Evolutionary conservation across 2,797 vertebrate species (phyloP), one percentile per base, ranked within the genome.

Genomic region (Coregonus ussuriensis): DNA sequence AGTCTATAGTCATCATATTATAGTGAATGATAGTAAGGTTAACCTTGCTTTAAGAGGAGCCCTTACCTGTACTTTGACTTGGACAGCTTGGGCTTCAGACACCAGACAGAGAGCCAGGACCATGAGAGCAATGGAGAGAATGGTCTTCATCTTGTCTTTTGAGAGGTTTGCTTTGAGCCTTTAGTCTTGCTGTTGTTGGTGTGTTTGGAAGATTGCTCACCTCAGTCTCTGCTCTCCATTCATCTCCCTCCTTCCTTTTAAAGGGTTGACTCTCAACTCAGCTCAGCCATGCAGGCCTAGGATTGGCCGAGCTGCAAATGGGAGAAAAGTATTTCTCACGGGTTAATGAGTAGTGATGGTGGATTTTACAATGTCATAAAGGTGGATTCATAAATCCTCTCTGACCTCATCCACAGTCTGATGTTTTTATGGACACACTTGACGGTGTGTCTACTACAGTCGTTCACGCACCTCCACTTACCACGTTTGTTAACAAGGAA

Each of bases 341-440:
- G 80, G 94, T 95, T 93, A 95, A 95, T 94, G 78, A 92, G 82
- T 93, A 91, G 78, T 83, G 53, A 79, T 9, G 33, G 35, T 75
- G 59, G 18, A 74, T 77, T 91, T 93, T 90, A 92, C 81, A 68
- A 76, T 75, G 78, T 71, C 66, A 83, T 92, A 92, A 93, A 92
- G 56, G 21, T 5, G 31, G 82, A 86, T 90, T 90, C 86, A 93
- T 93, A 93, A 93, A 93, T 92, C 82, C 73, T 35, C 73, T 85
- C 63, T 87, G 85, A 87, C 86, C 74, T 89, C 87, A 89, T 88
- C 77, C 41, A 62, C 66, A 74, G 82, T 86, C 70, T 77, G 77
- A 85, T 84, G 80, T 77, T 66, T 83, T 88, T 87, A 84, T 84
- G 77, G 85, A 74, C 76, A 47, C 41, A 47, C 72, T 6, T 0